Evolutionary conservation across 2,888 invertebrate genomes (phyloP).

Genomic region (Drosophila formosana): DNA sequence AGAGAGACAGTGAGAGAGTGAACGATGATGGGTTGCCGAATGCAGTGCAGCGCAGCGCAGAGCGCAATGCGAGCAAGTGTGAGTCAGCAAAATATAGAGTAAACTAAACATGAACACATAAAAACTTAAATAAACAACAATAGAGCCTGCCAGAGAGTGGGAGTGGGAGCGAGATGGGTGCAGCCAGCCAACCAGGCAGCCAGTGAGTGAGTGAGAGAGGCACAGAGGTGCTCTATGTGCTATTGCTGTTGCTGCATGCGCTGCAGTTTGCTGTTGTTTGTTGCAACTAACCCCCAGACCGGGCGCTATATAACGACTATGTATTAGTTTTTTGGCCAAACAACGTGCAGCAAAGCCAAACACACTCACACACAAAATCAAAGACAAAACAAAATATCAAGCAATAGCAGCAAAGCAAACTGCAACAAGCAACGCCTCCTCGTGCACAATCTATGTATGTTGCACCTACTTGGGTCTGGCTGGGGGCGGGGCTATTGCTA

Average conservation of each 20-base stretch:
- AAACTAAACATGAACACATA: conserved; percentile 80
- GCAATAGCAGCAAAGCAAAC: conserved; percentile 72
- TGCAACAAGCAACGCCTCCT: conserved; percentile 68
- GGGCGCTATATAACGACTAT: conserved; percentile 47
- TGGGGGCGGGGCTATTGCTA: conserved; percentile 49
- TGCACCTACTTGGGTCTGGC: conserved; percentile 23
- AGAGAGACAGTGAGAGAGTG: conserved; percentile 43
- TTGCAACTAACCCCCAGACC: conserved; percentile 76
- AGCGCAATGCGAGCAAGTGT: conserved; percentile 38
- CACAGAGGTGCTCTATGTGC: conserved; percentile 10
- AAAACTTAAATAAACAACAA: conserved; percentile 81
- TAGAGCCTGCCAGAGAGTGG: conserved; percentile 46
- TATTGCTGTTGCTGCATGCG: conserved; percentile 34
- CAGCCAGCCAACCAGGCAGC: conserved; percentile 9
- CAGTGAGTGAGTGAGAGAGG: conserved; percentile 10
- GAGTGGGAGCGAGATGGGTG: conserved; percentile 26
- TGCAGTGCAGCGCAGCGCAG: conserved; percentile 17
- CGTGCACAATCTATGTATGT: conserved; percentile 24
- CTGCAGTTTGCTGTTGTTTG: conserved; percentile 78
- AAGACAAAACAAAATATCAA: conserved; percentile 76
- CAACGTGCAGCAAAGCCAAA: conserved; percentile 69
- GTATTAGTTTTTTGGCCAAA: conserved; percentile 70
- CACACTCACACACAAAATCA: conserved; percentile 55
- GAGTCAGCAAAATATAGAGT: conserved; percentile 74
- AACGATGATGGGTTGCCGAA: conserved; percentile 28